A percentile compares a stretch with the other conserved stretches of the same genome.
phyloP scores from a whole-genome alignment of 1,140 invertebrate species.

The Drosophila elegans region DNA sequence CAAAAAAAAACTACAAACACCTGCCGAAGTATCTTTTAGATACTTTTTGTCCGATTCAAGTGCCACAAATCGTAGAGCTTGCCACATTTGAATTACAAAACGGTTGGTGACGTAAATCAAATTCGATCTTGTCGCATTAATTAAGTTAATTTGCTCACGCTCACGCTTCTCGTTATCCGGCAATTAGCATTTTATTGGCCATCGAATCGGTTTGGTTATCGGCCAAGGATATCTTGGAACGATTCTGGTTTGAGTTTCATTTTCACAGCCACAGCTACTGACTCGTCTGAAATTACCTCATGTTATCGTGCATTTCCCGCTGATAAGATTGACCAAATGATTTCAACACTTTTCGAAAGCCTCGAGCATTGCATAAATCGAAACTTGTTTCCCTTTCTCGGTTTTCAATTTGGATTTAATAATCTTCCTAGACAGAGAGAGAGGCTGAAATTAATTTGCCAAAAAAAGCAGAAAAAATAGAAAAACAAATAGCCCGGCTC shows the following conservation, averaged over 20 bases:
- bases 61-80: constrained; percentile 48
- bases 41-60: constrained; percentile 9
- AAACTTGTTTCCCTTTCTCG: constrained; percentile 51
- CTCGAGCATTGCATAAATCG: constrained; percentile 44
- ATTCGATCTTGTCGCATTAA: constrained; percentile 70
- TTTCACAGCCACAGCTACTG: neutral
- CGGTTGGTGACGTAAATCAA: constrained; percentile 25
- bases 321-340: constrained; percentile 39
- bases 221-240: constrained; percentile 29
- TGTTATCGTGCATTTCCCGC: constrained; percentile 1
- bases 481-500: constrained; percentile 38
- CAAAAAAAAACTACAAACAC: constrained; percentile 32
- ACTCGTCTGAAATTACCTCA: constrained; percentile 18
- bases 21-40: constrained; percentile 33
- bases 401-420: constrained; percentile 50
- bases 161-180: constrained; percentile 69
- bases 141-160: constrained; percentile 69
- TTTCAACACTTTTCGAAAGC: constrained; percentile 34
- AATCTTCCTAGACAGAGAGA: constrained; percentile 43
- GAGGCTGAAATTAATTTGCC: constrained; percentile 49
- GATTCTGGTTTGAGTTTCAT: constrained; percentile 1
- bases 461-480: constrained; percentile 2
- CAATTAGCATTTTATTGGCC: constrained; percentile 61
- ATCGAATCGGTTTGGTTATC: constrained; percentile 18
- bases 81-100: constrained; percentile 77